These are phyloP conservation scores for Drosophila navojoa DNA, from an alignment of 1,140 invertebrate genomes.

Conservation along the genomic window DNA sequence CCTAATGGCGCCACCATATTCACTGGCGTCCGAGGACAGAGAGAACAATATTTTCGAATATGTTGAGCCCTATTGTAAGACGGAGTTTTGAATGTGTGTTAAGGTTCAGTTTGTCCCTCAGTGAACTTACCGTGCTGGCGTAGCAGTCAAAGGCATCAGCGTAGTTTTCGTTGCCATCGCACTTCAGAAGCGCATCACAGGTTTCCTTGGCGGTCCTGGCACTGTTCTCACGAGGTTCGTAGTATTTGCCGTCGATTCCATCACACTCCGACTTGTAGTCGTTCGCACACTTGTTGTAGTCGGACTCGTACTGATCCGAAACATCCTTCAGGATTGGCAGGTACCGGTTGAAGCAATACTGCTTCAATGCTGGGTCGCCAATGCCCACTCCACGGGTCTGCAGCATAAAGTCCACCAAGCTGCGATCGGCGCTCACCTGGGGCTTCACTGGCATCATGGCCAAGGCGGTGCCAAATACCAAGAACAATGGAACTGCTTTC, in stretches of 20 bases:
- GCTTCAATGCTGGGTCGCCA: not conserved
- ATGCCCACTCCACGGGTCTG: not conserved
- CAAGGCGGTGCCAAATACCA: constrained; percentile 13
- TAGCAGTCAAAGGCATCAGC: constrained; percentile 31
- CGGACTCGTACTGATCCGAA: constrained; percentile 11
- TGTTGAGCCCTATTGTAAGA: constrained; percentile 2
- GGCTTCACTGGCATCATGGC: not conserved
- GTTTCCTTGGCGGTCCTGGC: not conserved
- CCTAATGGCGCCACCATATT: not conserved
- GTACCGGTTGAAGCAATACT: constrained; percentile 47
- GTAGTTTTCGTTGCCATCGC: not conserved
- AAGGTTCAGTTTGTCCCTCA: not conserved
- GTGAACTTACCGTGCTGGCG: constrained; percentile 19
- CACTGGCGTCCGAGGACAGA: not conserved
- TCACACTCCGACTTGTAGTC: not conserved
- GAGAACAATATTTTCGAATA: not conserved
- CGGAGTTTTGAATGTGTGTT: not conserved
- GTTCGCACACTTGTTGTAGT: constrained; percentile 22
- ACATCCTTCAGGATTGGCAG: constrained; percentile 29
- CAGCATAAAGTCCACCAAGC: constrained; percentile 25
- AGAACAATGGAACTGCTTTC: constrained; percentile 12
- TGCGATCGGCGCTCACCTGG: not conserved
- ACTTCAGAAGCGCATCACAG: constrained; percentile 23
- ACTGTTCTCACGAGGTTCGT: not conserved
- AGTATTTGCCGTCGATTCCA: constrained; percentile 16